These are phyloP conservation scores for Scolopax bukidnonensis DNA, from an alignment of 2,797 vertebrate genomes.

Conservation along the genomic window DNA sequence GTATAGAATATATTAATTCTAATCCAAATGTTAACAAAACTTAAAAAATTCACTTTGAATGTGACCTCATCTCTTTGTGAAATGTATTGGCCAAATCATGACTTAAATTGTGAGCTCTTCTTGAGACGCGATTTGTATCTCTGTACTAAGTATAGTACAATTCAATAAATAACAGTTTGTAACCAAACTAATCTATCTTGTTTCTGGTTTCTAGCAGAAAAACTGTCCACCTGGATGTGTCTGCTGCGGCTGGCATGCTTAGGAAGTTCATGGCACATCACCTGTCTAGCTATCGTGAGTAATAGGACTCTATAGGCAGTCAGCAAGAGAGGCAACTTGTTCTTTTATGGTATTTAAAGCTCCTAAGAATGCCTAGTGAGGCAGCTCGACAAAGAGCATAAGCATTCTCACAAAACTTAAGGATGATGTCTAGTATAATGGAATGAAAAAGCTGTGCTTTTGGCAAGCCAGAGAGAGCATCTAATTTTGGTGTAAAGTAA, in stretches of 20 bases:
- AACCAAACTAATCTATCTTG: constrained; percentile 24
- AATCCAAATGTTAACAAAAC: neutral
- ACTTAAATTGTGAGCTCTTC: neutral
- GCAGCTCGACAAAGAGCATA: neutral
- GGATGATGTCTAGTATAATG: neutral
- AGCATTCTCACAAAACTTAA: neutral
- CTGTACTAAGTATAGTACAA: neutral
- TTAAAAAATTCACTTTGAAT: neutral
- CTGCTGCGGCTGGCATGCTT: neutral
- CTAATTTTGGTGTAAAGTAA: neutral
- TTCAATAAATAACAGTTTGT: constrained; percentile 46
- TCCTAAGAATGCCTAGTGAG: neutral
- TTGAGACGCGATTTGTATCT: neutral
- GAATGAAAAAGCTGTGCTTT: neutral
- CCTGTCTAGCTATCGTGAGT: neutral
- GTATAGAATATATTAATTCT: neutral
- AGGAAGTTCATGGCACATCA: neutral
- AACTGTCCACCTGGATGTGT: neutral
- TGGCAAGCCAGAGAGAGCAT: neutral
- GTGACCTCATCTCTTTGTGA: neutral
- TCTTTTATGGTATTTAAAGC: constrained; percentile 47
- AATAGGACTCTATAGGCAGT: neutral
- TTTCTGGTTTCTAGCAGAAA: constrained; percentile 50
- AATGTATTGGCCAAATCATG: neutral
- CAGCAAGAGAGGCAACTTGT: neutral